Conservation (phyloP, 2,797 vertebrate species). For the Lepus townsendii region DNA sequence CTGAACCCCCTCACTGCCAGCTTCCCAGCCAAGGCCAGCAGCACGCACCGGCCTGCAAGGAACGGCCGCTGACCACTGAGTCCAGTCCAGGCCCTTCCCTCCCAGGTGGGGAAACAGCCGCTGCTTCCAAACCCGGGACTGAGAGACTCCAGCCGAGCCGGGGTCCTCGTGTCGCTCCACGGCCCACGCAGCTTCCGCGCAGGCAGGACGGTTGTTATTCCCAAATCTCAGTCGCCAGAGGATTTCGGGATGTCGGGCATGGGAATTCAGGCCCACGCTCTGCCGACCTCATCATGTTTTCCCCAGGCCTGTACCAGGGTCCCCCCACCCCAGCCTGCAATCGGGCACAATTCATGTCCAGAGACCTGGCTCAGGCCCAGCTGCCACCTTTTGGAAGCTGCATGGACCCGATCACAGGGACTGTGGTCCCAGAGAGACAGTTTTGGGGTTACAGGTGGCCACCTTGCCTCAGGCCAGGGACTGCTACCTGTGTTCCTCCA, state of each 20-base stretch:
- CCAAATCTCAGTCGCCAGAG: not conserved
- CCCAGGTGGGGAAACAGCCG: not conserved
- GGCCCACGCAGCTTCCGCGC: not conserved
- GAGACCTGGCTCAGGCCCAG: not conserved
- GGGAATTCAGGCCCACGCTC: not conserved
- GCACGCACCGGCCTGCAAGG: fast-evolving
- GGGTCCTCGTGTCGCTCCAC: not conserved
- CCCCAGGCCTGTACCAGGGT: not conserved
- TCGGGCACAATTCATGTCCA: not conserved
- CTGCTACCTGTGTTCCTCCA: fast-evolving
- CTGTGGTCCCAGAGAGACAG: not conserved
- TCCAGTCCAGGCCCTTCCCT: not conserved
- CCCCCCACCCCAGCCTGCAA: not conserved
- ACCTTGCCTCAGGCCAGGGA: not conserved
- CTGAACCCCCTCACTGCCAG: no score
- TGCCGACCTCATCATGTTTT: not conserved
- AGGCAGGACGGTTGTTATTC: not conserved
- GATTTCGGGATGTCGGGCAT: not conserved
- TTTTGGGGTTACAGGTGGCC: not conserved
- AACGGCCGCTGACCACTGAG: not conserved
- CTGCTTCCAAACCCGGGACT: not conserved
- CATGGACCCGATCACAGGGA: not conserved
- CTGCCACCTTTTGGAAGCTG: not conserved
- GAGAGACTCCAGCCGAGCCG: no score
- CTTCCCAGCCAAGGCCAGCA: not conserved